Percentiles rank a stretch among this genome's conserved stretches.
Conservation (phyloP, 2,888 invertebrate species). For the Synanthedon andrenaeformis region DNA sequence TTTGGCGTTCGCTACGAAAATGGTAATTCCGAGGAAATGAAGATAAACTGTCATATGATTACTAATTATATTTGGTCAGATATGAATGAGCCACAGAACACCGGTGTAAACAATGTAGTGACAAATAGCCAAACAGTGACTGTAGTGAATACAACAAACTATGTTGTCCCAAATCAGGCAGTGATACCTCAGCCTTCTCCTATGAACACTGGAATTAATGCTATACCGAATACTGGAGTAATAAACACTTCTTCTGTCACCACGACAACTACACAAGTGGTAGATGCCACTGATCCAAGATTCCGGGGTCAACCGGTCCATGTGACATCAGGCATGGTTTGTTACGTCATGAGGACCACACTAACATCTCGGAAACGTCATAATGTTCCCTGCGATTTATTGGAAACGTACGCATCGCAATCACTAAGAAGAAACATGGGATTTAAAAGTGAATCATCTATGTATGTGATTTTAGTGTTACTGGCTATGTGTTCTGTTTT, state of each 20-base stretch:
- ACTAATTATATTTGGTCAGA: slow-evolving; percentile 10
- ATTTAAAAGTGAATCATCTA: neutral
- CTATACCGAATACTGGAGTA: neutral
- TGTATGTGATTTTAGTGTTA: neutral
- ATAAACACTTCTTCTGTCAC: neutral
- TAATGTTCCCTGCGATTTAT: slow-evolving; percentile 1
- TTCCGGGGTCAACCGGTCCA: slow-evolving; percentile 1
- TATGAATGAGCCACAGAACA: neutral
- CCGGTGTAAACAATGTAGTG: neutral
- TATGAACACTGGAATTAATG: neutral
- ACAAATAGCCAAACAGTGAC: neutral
- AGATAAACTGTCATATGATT: slow-evolving; percentile 11
- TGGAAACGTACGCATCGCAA: slow-evolving; percentile 2
- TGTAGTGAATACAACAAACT: neutral
- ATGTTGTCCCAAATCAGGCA: neutral
- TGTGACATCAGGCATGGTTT: slow-evolving; percentile 1
- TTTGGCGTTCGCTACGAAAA: slow-evolving; percentile 10
- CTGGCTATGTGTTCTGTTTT: too few relatives aligned
- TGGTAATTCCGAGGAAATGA: slow-evolving; percentile 9
- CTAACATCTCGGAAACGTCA: neutral
- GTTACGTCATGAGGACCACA: slow-evolving; percentile 1
- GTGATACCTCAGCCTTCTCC: neutral
- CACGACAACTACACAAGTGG: neutral
- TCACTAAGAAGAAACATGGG: slow-evolving; percentile 1
- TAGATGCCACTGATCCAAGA: neutral